Percentiles rank a stretch among this genome's conserved stretches.
phyloP scores from a whole-genome alignment of 2,113 vertebrate species.

The Coptodon rendalli region DNA sequence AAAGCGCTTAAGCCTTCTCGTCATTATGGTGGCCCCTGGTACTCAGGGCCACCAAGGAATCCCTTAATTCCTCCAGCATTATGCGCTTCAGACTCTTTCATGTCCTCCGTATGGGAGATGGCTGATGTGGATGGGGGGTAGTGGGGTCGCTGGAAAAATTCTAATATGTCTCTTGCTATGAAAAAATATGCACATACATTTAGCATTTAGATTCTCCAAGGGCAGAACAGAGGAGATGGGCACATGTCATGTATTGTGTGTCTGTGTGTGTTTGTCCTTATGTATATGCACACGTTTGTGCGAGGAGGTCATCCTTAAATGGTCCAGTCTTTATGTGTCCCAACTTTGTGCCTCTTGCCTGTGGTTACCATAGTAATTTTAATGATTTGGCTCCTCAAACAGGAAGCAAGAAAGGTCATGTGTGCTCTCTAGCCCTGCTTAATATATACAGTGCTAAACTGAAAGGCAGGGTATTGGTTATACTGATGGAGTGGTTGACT shows the following conservation, averaged over 20 bases:
- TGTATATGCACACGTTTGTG: constrained; percentile 73
- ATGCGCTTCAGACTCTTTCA: constrained; percentile 96
- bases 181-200: constrained; percentile 99
- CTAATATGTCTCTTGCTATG: constrained; percentile 90
- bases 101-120: constrained; percentile 76
- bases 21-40: constrained; percentile 89
- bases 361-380: constrained; percentile 65
- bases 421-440: constrained; percentile 50
- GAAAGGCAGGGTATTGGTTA: constrained; percentile 44
- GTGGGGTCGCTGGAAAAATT: constrained; percentile 81
- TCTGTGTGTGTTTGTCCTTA: constrained; percentile 75
- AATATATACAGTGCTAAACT: constrained; percentile 47
- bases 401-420: constrained; percentile 68
- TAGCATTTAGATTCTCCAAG: constrained; percentile 92
- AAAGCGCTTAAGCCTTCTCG: constrained; percentile 83
- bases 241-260: constrained; percentile 81
- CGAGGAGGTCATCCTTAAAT: constrained; percentile 77
- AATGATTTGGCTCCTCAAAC: constrained; percentile 52
- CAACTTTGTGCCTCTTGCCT: constrained; percentile 80
- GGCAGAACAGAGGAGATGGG: constrained; percentile 86
- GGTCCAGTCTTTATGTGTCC: constrained; percentile 85
- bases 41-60: constrained; percentile 85
- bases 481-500: constrained; percentile 39
- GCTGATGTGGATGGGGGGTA: constrained; percentile 63
- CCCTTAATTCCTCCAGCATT: constrained; percentile 93